Conservation (phyloP, 2,888 invertebrate genomes). For the Hermodice carunculata region DNA sequence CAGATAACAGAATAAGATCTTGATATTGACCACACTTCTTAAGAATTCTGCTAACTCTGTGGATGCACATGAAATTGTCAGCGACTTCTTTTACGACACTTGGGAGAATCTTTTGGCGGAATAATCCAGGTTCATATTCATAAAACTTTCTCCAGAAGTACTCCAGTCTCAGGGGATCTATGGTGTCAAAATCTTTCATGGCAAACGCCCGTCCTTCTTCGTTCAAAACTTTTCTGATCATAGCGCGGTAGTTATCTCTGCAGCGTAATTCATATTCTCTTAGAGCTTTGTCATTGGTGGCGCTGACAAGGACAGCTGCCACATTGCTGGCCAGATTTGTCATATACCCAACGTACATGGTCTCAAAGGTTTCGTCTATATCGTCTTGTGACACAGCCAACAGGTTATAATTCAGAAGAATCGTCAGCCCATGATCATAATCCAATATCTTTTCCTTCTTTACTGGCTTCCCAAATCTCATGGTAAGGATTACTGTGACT, state of each 20-base stretch:
- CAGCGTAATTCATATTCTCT: conserved; percentile 32
- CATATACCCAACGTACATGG: conserved; percentile 59
- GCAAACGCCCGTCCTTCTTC: conserved; percentile 53
- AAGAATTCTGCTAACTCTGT: conserved; percentile 54
- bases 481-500: too few relatives aligned
- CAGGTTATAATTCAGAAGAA: conserved; percentile 35
- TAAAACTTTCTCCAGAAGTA: conserved; percentile 53
- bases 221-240: conserved; percentile 51
- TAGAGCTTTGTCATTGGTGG: conserved; percentile 49
- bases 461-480: too few relatives aligned
- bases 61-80: conserved; percentile 58
- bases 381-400: conserved; percentile 49
- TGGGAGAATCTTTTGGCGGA: too few relatives aligned
- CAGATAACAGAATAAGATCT: conserved; percentile 59
- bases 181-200: conserved; percentile 43
- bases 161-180: conserved; percentile 47
- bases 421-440: conserved; percentile 36
- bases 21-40: conserved; percentile 62
- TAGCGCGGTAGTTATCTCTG: conserved; percentile 51
- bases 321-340: conserved; percentile 53
- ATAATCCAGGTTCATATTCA: too few relatives aligned
- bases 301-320: conserved; percentile 56
- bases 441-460: not conserved
- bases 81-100: conserved; percentile 53
- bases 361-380: conserved; percentile 55